Conservation (phyloP, 2,888 invertebrate species). For the Melinaea menophilus region DNA sequence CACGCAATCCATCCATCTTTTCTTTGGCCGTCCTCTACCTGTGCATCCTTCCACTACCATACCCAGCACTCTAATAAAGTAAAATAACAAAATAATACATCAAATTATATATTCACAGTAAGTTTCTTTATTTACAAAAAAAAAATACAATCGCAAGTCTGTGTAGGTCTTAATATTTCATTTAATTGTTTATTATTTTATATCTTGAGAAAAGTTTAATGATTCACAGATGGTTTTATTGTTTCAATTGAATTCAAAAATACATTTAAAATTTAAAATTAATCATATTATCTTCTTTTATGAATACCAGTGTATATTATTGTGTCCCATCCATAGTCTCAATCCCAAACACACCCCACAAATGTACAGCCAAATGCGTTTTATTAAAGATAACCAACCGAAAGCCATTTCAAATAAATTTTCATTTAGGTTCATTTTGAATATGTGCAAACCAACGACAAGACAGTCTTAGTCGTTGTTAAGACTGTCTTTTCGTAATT, state of each 20-base stretch:
- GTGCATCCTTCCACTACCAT: neutral
- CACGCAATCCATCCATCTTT: too few species aligned
- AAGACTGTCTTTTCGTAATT: neutral
- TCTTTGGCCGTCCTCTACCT: too few species aligned
- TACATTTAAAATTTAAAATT: too few species aligned
- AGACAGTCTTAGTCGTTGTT: slow-evolving; percentile 1
- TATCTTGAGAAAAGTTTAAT: too few species aligned
- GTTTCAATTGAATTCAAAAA: too few species aligned
- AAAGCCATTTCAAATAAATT: slow-evolving; percentile 25
- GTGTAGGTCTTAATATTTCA: too few species aligned
- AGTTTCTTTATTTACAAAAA: neutral
- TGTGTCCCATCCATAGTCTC: neutral
- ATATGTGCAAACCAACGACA: slow-evolving; percentile 12
- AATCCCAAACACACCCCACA: slow-evolving; percentile 14
- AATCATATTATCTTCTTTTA: too few species aligned
- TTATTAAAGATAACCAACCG: slow-evolving; percentile 33
- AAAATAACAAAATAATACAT: neutral
- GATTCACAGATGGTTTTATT: too few species aligned
- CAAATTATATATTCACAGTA: neutral
- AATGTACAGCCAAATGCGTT: slow-evolving; percentile 32
- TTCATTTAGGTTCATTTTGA: slow-evolving; percentile 30
- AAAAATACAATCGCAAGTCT: too few species aligned
- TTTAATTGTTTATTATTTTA: too few species aligned
- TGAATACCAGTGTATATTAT: too few species aligned
- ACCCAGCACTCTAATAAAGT: neutral